Conservation (phyloP, 1,140 invertebrate genomes). For the Eueides isabella region DNA sequence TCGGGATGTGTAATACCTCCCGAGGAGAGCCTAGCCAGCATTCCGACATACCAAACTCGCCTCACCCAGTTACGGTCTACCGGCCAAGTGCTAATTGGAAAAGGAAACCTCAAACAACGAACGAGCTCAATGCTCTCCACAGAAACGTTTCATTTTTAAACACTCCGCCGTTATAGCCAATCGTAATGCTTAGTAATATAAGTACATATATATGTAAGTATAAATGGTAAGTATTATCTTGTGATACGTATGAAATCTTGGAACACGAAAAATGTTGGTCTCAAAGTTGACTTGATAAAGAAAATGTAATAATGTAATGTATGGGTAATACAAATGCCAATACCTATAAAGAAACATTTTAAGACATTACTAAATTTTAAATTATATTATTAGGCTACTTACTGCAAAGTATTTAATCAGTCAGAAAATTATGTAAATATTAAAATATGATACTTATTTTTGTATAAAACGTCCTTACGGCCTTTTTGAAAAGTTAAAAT, state of each 20-base stretch:
- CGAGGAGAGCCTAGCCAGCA: slow-evolving; percentile 66
- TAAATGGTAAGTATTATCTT: neutral
- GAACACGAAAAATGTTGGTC: neutral
- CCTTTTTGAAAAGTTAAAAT: no score
- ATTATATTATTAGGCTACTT: no score
- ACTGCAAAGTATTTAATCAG: no score
- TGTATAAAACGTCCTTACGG: no score
- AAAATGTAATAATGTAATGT: no score
- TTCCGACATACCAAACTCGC: slow-evolving; percentile 65
- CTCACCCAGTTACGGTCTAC: slow-evolving; percentile 80
- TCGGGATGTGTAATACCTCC: slow-evolving; percentile 46
- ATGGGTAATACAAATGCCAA: neutral
- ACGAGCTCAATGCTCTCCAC: slow-evolving; percentile 77
- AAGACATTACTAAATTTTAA: no score
- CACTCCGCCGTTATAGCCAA: slow-evolving; percentile 75
- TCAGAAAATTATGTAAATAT: no score
- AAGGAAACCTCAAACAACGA: slow-evolving; percentile 79
- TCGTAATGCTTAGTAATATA: slow-evolving; percentile 46
- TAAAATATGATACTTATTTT: no score
- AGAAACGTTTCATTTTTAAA: slow-evolving; percentile 81
- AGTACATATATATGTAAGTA: slow-evolving; percentile 7
- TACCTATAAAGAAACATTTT: no score
- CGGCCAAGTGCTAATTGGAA: slow-evolving; percentile 79
- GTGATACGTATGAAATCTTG: neutral
- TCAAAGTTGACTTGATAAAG: neutral